These are phyloP conservation scores for Urophycis tenuis DNA, from an alignment of 2,797 vertebrate genomes.

Conservation along the genomic window DNA sequence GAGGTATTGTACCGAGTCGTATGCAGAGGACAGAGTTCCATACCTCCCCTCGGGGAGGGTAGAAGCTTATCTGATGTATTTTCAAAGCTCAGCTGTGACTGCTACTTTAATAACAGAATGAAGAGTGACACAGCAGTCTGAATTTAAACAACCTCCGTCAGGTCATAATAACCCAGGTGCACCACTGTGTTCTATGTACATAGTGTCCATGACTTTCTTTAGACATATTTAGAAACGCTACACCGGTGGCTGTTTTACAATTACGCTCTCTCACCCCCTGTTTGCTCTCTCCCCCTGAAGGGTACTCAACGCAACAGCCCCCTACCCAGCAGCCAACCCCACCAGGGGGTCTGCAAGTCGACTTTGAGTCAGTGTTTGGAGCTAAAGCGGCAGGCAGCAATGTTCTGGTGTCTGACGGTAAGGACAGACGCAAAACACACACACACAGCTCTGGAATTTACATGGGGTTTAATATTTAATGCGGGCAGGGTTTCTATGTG, in stretches of 20 bases:
- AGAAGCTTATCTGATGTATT: not conserved
- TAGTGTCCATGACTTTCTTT: not conserved
- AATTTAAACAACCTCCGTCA: not conserved
- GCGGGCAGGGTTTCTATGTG: not conserved
- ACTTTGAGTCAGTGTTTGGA: slow-evolving; percentile 99
- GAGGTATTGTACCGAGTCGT: slow-evolving; percentile 56
- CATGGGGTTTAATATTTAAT: not conserved
- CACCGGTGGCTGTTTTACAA: not conserved
- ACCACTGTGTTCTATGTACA: not conserved
- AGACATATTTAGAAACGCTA: not conserved
- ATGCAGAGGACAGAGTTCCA: not conserved
- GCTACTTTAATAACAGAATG: not conserved
- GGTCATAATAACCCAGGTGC: not conserved
- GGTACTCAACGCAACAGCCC: slow-evolving; percentile 83
- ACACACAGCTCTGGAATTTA: not conserved
- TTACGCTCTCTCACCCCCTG: not conserved
- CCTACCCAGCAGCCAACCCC: slow-evolving; percentile 78
- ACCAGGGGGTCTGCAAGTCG: slow-evolving; percentile 86
- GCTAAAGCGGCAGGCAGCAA: slow-evolving; percentile 83
- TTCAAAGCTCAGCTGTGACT: not conserved
- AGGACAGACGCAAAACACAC: slow-evolving; percentile 38
- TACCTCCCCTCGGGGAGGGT: not conserved
- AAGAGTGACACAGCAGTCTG: not conserved
- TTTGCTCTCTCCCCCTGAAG: slow-evolving; percentile 57
- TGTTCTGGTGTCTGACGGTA: slow-evolving; percentile 86